Evolutionary conservation across 2,113 vertebrate species (phyloP), one percentile per base, ranked within the genome.

Genomic region (Megalops atlanticus): DNA sequence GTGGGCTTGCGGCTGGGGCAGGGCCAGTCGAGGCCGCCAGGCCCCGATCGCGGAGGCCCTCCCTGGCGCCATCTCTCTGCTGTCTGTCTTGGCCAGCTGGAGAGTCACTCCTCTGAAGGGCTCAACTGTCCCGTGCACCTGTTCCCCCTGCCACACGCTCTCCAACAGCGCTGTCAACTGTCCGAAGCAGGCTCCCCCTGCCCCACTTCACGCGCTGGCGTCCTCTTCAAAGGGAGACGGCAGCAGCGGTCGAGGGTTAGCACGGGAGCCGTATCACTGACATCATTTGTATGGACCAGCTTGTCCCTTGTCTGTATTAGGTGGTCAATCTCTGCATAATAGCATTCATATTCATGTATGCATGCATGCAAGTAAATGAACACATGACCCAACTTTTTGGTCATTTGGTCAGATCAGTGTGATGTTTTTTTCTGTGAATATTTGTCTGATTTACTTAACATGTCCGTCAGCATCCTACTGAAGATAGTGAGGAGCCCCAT

Each of bases 61-160:
- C 1, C 39, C 69, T 72, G 47, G 16, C 15, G 27, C 43, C 73
- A 77, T 80, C 80, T 80, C 83, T 75, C 41, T 86, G 80, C 83
- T 38, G 4, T 79, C 85, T 90, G 87, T 91, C 90, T 89, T 45
- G 14, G 36, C 77, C 92, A 93, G 90, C 86, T 92, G 89, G 47
- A 38, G 77, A 52, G 74, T 82, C 81, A 21, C 77, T 69, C 73
- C 54, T n/a, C 77, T 73, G 39, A 75, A 88, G 85, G 83, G 72
- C 39, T n/a, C 38, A 15, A 58, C 72, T 76, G 74, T 49, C 74
- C 15, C 14, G n/a, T 41, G 41, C 74, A 76, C 43, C 74, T 76
- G 74, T 27, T 76, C 14, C 27, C 71, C 27, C 40, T 31, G 41
- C 70, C 36, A 43, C 72, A n/a, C 40, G n/a, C 11, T 41, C 35